These are phyloP conservation scores for Cichlasoma orientale DNA, from an alignment of 2,797 vertebrate genomes.

Conservation along the genomic window DNA sequence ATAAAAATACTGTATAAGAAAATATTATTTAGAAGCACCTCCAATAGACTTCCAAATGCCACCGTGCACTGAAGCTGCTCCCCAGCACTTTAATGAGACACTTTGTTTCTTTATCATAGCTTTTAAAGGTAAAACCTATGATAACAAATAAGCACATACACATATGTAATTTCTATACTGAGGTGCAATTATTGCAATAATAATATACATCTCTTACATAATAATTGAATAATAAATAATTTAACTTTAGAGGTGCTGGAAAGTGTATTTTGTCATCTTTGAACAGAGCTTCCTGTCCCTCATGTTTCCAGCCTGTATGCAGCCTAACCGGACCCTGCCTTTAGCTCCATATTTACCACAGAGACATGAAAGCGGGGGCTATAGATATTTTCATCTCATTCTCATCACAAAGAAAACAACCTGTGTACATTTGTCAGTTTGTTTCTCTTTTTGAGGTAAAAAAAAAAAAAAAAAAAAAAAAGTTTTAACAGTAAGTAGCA, in stretches of 20 bases:
- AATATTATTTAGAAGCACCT: neutral
- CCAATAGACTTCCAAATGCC: neutral
- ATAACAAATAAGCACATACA: too few relatives aligned
- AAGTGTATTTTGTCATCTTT: neutral
- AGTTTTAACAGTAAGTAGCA: neutral
- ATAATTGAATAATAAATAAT: neutral
- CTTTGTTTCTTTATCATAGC: neutral
- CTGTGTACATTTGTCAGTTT: neutral
- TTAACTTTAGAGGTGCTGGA: neutral
- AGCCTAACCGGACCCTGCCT: neutral
- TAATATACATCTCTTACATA: neutral
- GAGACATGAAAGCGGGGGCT: neutral
- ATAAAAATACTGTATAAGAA: neutral
- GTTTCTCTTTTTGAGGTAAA: neutral
- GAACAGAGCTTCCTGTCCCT: neutral
- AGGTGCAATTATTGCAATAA: neutral
- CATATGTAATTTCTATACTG: too few relatives aligned
- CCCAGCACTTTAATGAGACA: neutral
- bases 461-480: neutral
- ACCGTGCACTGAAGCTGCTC: neutral
- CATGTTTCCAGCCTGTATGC: neutral
- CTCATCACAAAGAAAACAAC: neutral
- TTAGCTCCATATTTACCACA: neutral
- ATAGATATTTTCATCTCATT: neutral
- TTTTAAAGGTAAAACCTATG: too few relatives aligned